These are phyloP conservation scores for Astropecten irregularis DNA, from an alignment of 53 echinoderm and acorn worm species.

Conservation along the genomic window DNA sequence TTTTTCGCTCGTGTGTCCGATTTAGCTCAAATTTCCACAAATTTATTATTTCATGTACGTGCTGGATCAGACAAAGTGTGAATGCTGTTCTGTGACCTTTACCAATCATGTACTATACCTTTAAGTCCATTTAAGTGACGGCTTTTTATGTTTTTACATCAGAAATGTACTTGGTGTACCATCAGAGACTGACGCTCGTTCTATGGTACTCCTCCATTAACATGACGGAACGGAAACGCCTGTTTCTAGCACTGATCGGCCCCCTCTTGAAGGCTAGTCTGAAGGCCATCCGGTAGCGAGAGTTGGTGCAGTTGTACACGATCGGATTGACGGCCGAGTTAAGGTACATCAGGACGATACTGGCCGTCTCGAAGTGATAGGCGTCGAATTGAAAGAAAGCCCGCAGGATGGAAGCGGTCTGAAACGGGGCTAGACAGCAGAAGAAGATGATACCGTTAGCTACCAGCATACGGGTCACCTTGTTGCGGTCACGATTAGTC, in stretches of 20 bases:
- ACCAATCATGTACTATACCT: too few relatives aligned
- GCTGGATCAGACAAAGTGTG: too few relatives aligned
- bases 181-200: constrained; percentile 17
- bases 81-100: too few relatives aligned
- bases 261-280: constrained; percentile 21
- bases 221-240: constrained; percentile 28
- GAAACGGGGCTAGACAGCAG: constrained; percentile 51
- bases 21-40: too few relatives aligned
- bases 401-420: constrained; percentile 38
- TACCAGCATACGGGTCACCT: constrained; percentile 56
- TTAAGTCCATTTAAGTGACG: too few relatives aligned
- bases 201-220: constrained; percentile 34
- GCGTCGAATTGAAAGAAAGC: constrained; percentile 3
- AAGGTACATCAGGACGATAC: constrained; percentile 24
- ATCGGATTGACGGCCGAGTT: constrained; percentile 41
- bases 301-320: constrained; percentile 45
- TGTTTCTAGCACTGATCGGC: background rate
- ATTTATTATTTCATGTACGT: too few relatives aligned
- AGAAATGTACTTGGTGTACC: too few relatives aligned
- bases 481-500: constrained; percentile 41
- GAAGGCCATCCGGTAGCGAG: constrained; percentile 37
- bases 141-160: too few relatives aligned
- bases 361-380: constrained; percentile 24
- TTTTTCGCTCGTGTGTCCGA: too few relatives aligned
- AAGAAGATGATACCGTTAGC: constrained; percentile 56